Evolutionary conservation across 2,797 vertebrate genomes (phyloP), one percentile per base, ranked within the genome.

Genomic region (Gambusia yucatana): DNA sequence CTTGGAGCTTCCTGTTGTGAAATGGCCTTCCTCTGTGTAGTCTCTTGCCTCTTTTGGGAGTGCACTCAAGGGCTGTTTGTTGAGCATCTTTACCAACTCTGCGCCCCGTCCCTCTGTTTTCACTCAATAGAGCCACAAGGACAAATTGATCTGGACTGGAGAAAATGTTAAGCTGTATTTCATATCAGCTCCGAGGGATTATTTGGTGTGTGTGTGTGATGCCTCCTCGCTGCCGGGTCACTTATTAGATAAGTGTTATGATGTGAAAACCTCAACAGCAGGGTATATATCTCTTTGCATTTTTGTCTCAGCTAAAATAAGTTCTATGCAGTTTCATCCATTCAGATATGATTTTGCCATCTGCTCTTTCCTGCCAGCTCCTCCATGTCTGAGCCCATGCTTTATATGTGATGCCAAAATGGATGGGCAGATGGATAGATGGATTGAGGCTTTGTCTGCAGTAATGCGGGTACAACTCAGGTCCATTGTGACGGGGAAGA

Each of bases 91-190:
- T 28, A 55, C 72, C 75, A 25, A 77, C 9, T 20, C 14, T 39
- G 10, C 16, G 70, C 50, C 25, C 46, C 71, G 73, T 70, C 77
- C 44, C 59, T 77, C 67, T 63, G 43, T 70, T 84, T 80, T 81
- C 65, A 80, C 77, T 73, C 30, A 0, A 33, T 39, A 7, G 59
- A 85, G 83, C 57, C 79, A 65, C 90, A 85, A 91, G 87, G 89
- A 89, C 89, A 86, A 88, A 85, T 80, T 84, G 80, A 87, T 86
- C 77, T 48, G 77, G 83, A 84, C 61, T 80, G 67, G 73, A 57
- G 76, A 46, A 82, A 81, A 81, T 83, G 46, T 76, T 48, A 81
- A 79, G 81, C 71, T 28, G 80, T 48, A 55, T 72, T 76, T 86
- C 75, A 82, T 47, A 39, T 86, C 73, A 78, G 76, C 57, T 79